Evolutionary conservation across 2,888 invertebrate species (phyloP).

Genomic region (Troides helena): DNA sequence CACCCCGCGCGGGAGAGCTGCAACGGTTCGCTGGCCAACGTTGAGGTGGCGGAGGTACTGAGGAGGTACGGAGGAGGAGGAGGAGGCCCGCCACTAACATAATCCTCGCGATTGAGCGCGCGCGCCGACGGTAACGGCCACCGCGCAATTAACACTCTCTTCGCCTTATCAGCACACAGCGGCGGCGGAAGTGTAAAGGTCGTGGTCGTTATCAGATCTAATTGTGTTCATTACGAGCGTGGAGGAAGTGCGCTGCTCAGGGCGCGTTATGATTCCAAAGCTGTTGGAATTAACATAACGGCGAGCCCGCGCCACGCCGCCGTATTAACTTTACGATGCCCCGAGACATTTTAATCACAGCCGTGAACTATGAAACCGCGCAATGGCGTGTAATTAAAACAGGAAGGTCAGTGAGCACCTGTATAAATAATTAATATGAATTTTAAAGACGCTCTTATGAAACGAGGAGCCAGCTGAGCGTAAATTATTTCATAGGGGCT

Average conservation of each 20-base stretch:
- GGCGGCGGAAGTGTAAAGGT: slow-evolving; percentile 74
- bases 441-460: slow-evolving; percentile 71
- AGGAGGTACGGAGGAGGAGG: slow-evolving; percentile 14
- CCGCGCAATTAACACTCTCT: slow-evolving; percentile 63
- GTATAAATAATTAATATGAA: slow-evolving; percentile 71
- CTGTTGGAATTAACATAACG: slow-evolving; percentile 68
- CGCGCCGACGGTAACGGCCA: slow-evolving; percentile 42
- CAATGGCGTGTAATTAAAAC: slow-evolving; percentile 68
- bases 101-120: slow-evolving; percentile 52
- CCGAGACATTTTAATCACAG: slow-evolving; percentile 73
- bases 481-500: slow-evolving; percentile 75
- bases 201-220: slow-evolving; percentile 71
- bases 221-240: slow-evolving; percentile 67
- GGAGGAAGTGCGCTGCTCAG: slow-evolving; percentile 65
- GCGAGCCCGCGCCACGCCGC: slow-evolving; percentile 58
- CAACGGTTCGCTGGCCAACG: slow-evolving; percentile 62
- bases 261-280: slow-evolving; percentile 73
- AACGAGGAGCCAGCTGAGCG: slow-evolving; percentile 71
- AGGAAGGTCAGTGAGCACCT: slow-evolving; percentile 77
- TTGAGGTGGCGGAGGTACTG: no score
- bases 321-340: slow-evolving; percentile 63
- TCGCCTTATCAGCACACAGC: slow-evolving; percentile 48
- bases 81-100: slow-evolving; percentile 50
- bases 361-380: slow-evolving; percentile 77
- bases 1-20: slow-evolving; percentile 69